phyloP scores from a whole-genome alignment of 2,888 invertebrate genomes.

The Folsomia candida region DNA sequence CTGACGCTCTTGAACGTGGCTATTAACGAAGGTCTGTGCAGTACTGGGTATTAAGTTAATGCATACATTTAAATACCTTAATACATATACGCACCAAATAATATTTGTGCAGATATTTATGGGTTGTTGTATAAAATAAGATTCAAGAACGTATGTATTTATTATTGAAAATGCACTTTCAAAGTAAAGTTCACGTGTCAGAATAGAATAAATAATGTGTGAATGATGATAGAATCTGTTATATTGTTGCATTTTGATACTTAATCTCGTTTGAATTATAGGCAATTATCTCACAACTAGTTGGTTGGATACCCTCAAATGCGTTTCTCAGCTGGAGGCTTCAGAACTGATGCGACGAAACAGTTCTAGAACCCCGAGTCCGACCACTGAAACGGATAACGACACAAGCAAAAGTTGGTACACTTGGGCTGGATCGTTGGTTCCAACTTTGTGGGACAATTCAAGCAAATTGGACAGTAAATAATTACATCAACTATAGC shows the following conservation, averaged over 20 bases:
- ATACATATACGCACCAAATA: too few species aligned
- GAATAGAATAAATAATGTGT: neutral
- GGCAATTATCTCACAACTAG: slow-evolving; percentile 39
- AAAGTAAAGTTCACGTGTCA: neutral
- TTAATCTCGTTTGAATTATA: slow-evolving; percentile 5
- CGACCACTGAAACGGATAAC: neutral
- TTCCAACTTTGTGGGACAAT: slow-evolving; percentile 36
- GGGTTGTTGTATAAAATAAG: too few species aligned
- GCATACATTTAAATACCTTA: neutral
- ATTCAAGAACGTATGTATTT: too few species aligned
- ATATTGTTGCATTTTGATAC: neutral
- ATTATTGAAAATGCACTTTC: too few species aligned
- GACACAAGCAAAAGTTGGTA: slow-evolving; percentile 21
- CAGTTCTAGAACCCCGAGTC: slow-evolving; percentile 8
- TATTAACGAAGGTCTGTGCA: slow-evolving; percentile 36
- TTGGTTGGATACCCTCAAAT: slow-evolving; percentile 43
- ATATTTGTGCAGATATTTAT: neutral
- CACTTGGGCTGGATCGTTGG: slow-evolving; percentile 34
- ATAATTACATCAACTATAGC: neutral
- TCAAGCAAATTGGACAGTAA: slow-evolving; percentile 31
- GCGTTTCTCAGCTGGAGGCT: slow-evolving; percentile 40
- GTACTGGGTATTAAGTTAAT: neutral
- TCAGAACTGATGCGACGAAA: slow-evolving; percentile 24
- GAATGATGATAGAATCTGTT: neutral
- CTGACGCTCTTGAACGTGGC: slow-evolving; percentile 39